A percentile compares a stretch with the other conserved stretches of the same genome.
phyloP scores from a whole-genome alignment of 2,797 vertebrate species.

The Diplodus sargus region DNA sequence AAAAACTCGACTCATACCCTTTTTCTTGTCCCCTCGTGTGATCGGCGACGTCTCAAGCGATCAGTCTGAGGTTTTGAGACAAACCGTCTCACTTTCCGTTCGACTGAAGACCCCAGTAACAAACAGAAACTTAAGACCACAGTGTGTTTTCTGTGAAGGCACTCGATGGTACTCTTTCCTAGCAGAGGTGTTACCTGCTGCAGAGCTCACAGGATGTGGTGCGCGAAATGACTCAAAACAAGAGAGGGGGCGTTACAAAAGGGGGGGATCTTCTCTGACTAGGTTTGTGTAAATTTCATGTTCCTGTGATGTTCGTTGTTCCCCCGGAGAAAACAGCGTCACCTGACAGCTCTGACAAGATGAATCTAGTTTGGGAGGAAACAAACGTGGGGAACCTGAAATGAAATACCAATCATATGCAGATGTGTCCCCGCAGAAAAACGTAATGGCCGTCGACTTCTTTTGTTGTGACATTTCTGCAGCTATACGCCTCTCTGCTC shows the following conservation, averaged over 20 bases:
- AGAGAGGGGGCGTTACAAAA: slow-evolving; percentile 11
- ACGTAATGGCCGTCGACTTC: not conserved
- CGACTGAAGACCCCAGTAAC: not conserved
- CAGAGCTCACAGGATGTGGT: slow-evolving; percentile 74
- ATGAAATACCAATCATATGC: not conserved
- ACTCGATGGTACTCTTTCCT: slow-evolving; percentile 43
- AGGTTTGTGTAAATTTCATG: slow-evolving; percentile 37
- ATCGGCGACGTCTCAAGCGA: not conserved
- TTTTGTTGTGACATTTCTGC: slow-evolving; percentile 6
- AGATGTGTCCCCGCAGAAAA: slow-evolving; percentile 17
- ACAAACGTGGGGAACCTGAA: not conserved
- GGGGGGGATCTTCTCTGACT: slow-evolving; percentile 41
- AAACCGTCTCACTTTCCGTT: not conserved
- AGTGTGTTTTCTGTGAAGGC: slow-evolving; percentile 4
- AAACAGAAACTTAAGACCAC: not conserved
- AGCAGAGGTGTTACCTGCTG: slow-evolving; percentile 38
- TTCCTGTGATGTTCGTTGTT: slow-evolving; percentile 17
- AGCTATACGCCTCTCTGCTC: not conserved
- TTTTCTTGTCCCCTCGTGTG: not conserved
- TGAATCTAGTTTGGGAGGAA: slow-evolving; percentile 2
- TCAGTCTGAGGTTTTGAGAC: slow-evolving; percentile 35
- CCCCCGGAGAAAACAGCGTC: not conserved
- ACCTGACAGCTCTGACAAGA: slow-evolving; percentile 36
- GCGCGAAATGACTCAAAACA: slow-evolving; percentile 43
- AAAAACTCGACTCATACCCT: not conserved